Conservation (phyloP, 2,797 vertebrate genomes). For the Acipenser oxyrinchus region DNA sequence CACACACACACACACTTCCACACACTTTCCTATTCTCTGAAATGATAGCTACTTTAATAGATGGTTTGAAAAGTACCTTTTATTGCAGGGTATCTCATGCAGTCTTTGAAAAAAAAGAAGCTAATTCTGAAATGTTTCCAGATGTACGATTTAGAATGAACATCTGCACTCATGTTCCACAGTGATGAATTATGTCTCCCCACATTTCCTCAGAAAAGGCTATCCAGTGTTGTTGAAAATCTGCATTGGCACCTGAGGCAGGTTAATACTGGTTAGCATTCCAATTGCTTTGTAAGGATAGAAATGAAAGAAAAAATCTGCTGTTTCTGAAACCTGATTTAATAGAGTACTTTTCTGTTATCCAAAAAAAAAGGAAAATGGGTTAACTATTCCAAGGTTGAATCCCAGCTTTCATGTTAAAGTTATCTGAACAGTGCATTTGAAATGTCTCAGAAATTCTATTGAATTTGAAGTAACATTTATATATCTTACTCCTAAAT, state of each 20-base stretch:
- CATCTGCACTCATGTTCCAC: conserved; percentile 25
- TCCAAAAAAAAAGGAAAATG: too few species aligned
- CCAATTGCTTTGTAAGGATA: conserved; percentile 22
- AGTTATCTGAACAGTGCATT: too few species aligned
- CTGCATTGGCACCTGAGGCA: conserved; percentile 31
- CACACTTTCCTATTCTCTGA: conserved; percentile 27
- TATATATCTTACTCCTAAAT: too few species aligned
- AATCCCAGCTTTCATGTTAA: too few species aligned
- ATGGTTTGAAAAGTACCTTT: conserved; percentile 28
- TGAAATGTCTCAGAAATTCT: too few species aligned
- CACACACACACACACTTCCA: neutral
- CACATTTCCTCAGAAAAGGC: conserved; percentile 10
- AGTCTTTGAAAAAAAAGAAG: conserved; percentile 20
- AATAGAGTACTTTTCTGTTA: too few species aligned
- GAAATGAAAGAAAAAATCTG: neutral
- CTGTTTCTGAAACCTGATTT: neutral
- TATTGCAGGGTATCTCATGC: conserved; percentile 27
- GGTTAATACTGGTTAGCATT: conserved; percentile 46
- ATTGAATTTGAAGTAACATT: too few species aligned
- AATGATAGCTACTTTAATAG: conserved; percentile 45
- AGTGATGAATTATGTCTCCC: conserved; percentile 35
- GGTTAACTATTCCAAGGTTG: too few species aligned
- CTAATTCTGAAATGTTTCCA: conserved; percentile 44
- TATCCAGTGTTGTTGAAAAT: conserved; percentile 14
- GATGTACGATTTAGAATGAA: conserved; percentile 61